Percentiles rank a stretch among this genome's conserved stretches.
Evolutionary conservation across 1,140 invertebrate species (phyloP).

Genomic region (Trachymyrmex cornetzi): DNA sequence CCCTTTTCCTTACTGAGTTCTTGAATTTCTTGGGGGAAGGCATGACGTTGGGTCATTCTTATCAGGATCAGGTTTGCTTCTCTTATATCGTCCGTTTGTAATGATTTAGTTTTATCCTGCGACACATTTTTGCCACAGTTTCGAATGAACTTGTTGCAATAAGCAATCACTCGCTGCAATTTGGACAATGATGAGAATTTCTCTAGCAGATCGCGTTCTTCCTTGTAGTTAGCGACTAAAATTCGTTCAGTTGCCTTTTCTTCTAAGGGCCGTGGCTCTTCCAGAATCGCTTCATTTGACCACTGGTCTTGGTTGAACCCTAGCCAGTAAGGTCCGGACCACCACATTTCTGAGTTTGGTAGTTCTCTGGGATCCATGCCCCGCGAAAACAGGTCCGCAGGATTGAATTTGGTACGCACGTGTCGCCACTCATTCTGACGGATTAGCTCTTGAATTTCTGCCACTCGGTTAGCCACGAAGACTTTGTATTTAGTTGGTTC

Average conservation of each 20-base stretch:
- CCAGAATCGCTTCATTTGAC: background rate
- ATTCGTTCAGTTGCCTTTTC: no score
- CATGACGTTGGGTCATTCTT: background rate
- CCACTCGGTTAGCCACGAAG: background rate
- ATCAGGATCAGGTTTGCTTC: background rate
- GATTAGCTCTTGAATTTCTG: background rate
- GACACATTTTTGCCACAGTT: background rate
- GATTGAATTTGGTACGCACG: background rate
- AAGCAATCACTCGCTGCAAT: background rate
- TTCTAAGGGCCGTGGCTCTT: background rate
- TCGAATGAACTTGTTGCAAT: background rate
- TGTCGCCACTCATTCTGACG: background rate
- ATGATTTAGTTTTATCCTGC: background rate
- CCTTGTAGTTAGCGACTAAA: no score
- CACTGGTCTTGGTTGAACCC: background rate
- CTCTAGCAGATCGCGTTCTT: background rate
- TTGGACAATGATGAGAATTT: background rate
- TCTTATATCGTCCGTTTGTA: background rate
- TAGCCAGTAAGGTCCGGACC: background rate
- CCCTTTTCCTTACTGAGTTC: background rate
- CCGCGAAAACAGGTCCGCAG: background rate
- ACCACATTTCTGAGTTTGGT: background rate
- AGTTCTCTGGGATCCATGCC: background rate
- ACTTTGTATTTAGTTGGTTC: background rate
- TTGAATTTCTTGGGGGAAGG: background rate